phyloP scores from a whole-genome alignment of 2,888 invertebrate genomes.

The Endotricha flammealis region DNA sequence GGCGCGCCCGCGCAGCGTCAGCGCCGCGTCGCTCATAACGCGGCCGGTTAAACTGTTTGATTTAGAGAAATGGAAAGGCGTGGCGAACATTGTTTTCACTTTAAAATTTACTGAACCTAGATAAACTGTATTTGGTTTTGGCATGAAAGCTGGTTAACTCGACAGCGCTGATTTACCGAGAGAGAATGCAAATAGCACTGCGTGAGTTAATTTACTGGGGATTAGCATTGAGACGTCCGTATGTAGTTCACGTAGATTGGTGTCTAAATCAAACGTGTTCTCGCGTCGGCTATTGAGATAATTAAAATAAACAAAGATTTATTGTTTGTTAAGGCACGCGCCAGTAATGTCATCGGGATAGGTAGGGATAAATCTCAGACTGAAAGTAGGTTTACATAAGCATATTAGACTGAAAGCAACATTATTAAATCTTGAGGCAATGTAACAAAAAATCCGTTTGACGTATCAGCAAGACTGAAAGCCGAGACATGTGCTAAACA shows the following conservation, averaged over 20 bases:
- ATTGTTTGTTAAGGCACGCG: neutral
- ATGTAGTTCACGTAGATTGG: neutral
- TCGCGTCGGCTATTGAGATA: neutral
- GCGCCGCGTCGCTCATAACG: conserved; percentile 37
- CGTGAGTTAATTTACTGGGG: neutral
- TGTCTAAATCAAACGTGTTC: neutral
- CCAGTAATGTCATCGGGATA: neutral
- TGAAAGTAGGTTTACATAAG: no score
- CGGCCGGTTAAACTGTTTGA: conserved; percentile 40
- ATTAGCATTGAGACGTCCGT: conserved; percentile 2
- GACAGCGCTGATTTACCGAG: conserved; percentile 35
- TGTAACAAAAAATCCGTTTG: neutral
- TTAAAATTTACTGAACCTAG: conserved; percentile 50
- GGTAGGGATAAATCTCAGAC: neutral
- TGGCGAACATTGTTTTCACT: conserved; percentile 55
- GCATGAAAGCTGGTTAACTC: conserved; percentile 44
- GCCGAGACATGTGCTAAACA: conserved; percentile 6
- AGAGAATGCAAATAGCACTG: conserved; percentile 15
- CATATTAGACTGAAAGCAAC: no score
- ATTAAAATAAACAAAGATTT: neutral
- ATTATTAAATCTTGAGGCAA: neutral
- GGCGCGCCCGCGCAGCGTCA: conserved; percentile 32
- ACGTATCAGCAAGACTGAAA: conserved; percentile 3
- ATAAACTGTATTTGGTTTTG: conserved; percentile 55
- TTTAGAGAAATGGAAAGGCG: conserved; percentile 62